Evolutionary conservation across 1,140 invertebrate genomes (phyloP).

Genomic region (Prorops nasuta): DNA sequence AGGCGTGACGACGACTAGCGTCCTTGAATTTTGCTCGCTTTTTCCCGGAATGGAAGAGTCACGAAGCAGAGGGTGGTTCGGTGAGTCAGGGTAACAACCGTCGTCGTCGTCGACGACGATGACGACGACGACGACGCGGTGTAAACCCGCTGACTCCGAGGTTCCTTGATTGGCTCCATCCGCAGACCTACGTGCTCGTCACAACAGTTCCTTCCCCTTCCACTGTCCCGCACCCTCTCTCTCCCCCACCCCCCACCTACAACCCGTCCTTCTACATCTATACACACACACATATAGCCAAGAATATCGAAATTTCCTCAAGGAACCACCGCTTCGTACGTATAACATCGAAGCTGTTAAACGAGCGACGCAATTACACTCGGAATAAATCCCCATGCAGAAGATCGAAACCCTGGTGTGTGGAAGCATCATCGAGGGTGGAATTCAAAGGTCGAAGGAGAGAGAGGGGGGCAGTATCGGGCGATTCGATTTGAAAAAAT

Average conservation of each 20-base stretch:
- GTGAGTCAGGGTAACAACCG: slow-evolving; percentile 46
- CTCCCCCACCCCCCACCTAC: not conserved
- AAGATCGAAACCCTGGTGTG: too few species aligned
- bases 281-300: too few species aligned
- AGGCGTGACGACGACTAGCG: not conserved
- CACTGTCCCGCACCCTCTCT: not conserved
- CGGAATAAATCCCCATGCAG: too few species aligned
- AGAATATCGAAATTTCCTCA: slow-evolving; percentile 22
- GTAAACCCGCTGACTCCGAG: slow-evolving; percentile 50
- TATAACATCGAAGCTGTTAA: too few species aligned
- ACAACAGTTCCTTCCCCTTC: slow-evolving; percentile 46
- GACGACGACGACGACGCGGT: too few species aligned
- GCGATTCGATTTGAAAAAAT: too few species aligned
- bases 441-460: too few species aligned
- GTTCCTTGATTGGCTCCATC: slow-evolving; percentile 56
- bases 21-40: slow-evolving; percentile 1
- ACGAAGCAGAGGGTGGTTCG: slow-evolving; percentile 23
- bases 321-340: not conserved
- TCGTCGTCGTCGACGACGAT: too few species aligned
- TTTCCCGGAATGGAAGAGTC: slow-evolving; percentile 24
- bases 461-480: too few species aligned
- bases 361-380: too few species aligned
- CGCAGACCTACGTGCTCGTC: slow-evolving; percentile 56
- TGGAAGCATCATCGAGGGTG: too few species aligned
- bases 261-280: not conserved